Base-by-base conservation (phyloP, 2,888 invertebrate species). In the Drosophila suboccidentalis region DNA sequence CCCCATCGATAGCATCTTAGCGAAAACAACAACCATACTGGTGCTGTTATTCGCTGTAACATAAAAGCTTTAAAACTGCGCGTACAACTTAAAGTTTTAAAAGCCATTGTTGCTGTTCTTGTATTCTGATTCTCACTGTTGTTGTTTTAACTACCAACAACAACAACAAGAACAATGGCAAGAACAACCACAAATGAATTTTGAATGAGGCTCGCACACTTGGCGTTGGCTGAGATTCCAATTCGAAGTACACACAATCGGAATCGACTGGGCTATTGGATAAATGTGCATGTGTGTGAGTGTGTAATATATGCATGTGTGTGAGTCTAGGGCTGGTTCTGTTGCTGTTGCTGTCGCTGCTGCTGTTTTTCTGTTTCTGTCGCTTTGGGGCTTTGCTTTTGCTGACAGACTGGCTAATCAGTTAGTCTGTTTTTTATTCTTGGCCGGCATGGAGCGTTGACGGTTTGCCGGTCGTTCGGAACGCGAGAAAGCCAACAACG, bases 351-450 rank as follows among this genome's bases (percentile, higher is more conserved):
- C 49, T 46, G 51, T 1, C 5, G 11, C 43, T 64, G 64, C 8
- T 34, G 36, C 59, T 51, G 46, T 5, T 26, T 44, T 49, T 41
- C 57, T 41, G 53, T 29, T 43, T 57, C 34, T 50, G 58, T 4
- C 59, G 63, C 62, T 22, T 22, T 60, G 51, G 10, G 65, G 72
- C 54, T 67, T 66, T 70, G 81, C 64, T 41, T 55, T 55, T 55
- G 75, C 60, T 64, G 76, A 63, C 82, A 64, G 78, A 72, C 67
- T 84, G 86, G 86, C 82, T 83, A 85, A 81, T 84, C 88, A 79
- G 84, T 88, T 81, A 85, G 85, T 85, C 67, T 73, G 84, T 81
- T 88, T 85, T 88, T 85, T 87, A 83, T 85, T 83, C 89, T 85
- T 79, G 84, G 71, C 81, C 89, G 79, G 87, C 72, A 77, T 89